Evolutionary conservation across 2,888 invertebrate species (phyloP), one percentile per base, ranked within the genome.

Genomic region (Harpalus rufipes): DNA sequence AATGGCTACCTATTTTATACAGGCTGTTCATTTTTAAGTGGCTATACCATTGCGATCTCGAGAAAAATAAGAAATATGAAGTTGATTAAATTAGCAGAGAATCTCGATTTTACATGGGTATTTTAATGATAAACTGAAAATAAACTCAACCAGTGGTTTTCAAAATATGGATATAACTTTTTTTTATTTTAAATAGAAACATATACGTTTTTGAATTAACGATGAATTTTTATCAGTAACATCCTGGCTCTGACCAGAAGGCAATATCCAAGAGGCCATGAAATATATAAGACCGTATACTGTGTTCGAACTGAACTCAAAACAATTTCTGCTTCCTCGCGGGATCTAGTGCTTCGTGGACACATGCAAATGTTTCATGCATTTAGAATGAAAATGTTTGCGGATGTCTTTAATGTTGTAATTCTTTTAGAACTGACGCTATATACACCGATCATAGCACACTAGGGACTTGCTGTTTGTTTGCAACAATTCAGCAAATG

Each of bases 321-420:
- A 78, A 78, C 78, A 78, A 78, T 78, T 78, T 58, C 78, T 12
- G 12, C 18, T 12, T 14, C 39, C 74, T 44, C 41, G 18, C 44
- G 74, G 74, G 74, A 59, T 18, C 59, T 14, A 18, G 16, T 44
- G 76, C 21, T 8, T 4, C 51, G 56, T 76, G 21, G 58, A 58
- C 25, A 78, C 58, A 78, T 78, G 78, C 32, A 78, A 78, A 78
- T 78, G 32, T 58, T 56, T 78, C 78, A 78, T 78, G 59, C 78
- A 78, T 78, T 78, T 78, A 59, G 25, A 78, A 78, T 59, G 58
- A 14, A 25, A 74, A 76, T 25, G 78, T 78, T 68, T 68, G 39
- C 39, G 39, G 68, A 68, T 39, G 68, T 68, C 39, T 68, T 68
- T 68, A 68, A 68, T 68, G 68, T 14, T 68, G 68, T 68, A 68